Conservation (phyloP, 2,113 vertebrate genomes). For the Malurus elegans region DNA sequence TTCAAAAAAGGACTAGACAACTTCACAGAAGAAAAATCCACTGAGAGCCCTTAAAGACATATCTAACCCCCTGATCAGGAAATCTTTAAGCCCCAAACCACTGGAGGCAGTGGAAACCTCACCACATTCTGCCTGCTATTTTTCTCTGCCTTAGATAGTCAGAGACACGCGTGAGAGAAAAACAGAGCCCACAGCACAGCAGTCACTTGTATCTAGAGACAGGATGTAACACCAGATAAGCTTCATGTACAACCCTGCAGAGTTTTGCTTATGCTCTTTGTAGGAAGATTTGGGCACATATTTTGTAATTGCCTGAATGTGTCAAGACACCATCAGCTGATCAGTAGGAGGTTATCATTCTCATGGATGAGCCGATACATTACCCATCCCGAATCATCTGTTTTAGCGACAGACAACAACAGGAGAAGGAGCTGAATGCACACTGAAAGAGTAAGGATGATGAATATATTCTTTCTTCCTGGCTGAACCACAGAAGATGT, state of each 20-base stretch:
- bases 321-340: background rate
- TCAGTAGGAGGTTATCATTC: background rate
- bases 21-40: conserved; percentile 3
- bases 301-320: background rate
- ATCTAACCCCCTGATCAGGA: background rate
- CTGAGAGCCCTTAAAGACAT: background rate
- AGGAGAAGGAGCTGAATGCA: background rate
- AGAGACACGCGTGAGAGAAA: background rate
- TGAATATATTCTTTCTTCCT: background rate
- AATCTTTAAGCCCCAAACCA: background rate
- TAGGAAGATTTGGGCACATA: background rate
- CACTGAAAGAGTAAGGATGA: background rate
- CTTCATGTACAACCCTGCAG: background rate
- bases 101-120: background rate
- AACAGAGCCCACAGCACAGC: background rate
- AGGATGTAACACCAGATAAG: background rate
- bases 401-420: background rate
- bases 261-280: background rate
- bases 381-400: background rate
- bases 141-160: background rate
- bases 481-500: background rate
- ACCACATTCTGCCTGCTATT: background rate
- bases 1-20: background rate
- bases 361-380: background rate
- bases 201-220: background rate